A percentile compares a stretch with the other conserved stretches of the same genome.
Evolutionary conservation across 2,113 vertebrate genomes (phyloP).

Genomic region (Terrapene triunguis): DNA sequence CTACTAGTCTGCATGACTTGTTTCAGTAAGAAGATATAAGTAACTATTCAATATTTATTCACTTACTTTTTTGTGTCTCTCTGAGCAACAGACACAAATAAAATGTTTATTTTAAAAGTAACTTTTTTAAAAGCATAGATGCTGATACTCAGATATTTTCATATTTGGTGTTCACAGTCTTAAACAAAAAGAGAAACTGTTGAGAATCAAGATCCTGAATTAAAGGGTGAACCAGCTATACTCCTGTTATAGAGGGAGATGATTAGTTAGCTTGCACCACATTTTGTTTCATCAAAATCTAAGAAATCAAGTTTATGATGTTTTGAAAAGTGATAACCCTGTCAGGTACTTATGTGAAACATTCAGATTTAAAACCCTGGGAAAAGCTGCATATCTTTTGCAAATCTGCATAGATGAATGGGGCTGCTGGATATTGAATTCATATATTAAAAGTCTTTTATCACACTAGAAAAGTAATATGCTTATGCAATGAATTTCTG

Average conservation of each 20-base stretch:
- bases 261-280: not conserved
- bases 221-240: not conserved
- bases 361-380: not conserved
- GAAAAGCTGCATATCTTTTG: not conserved
- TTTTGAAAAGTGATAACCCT: not conserved
- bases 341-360: not conserved
- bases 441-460: conserved; percentile 23
- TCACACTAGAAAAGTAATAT: not conserved
- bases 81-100: not conserved
- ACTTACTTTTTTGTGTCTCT: not conserved
- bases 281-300: not conserved
- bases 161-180: not conserved
- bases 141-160: not conserved
- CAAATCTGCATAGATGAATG: not conserved
- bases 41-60: not conserved
- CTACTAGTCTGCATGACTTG: fast-evolving
- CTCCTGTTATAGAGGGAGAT: not conserved
- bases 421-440: not conserved
- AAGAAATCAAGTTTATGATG: not conserved
- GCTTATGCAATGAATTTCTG: not conserved
- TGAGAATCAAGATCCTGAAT: not conserved
- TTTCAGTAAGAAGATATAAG: not conserved
- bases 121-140: not conserved
- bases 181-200: not conserved
- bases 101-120: not conserved